Evolutionary conservation across 1,140 invertebrate species (phyloP), one percentile per base, ranked within the genome.

Genomic region (Neodiprion pinetum): DNA sequence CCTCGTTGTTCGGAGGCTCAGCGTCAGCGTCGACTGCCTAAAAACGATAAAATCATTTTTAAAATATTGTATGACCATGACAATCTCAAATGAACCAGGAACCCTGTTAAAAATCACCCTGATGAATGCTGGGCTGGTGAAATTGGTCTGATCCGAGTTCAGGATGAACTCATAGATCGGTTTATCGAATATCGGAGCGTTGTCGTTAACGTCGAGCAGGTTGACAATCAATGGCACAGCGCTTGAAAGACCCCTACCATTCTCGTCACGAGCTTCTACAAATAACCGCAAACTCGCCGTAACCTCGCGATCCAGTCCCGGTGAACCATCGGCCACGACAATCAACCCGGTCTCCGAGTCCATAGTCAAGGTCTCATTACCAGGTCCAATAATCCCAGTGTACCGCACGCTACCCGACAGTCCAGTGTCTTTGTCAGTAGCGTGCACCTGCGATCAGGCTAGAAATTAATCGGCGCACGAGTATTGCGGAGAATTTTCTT

Each of bases 151-250:
- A 80, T 95, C 93, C 8, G 91, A 86, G 70, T 94, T 93, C 48
- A 97, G 86, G 71, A 94, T 93, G 78, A 96, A 96, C 83, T 96
- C 94, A 83, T 97, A 97, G 1, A 93, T 86, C 9, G 92, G 88
- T 82, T 93, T 93, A 74, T 95, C 93, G 81, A 98, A 98, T 71
- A 92, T 88, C 17, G 96, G 96, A 67, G 92, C 90, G 84, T 97
- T 94, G 84, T 98, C 96, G 86, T 98, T 98, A 17, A 96, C 93
- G 87, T 97, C 96, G 74, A 95, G 85, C 68, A 96, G 87, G 85
- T 93, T 92, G 76, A 96, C 91, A 72, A 93, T 91, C 67, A 97
- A 90, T 74, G 92, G 91, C 72, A 94, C 93, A 50, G 90, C 91
- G 17, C 93, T 92, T 74, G 90, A 91, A 79, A 95, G 92, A 47